These are phyloP conservation scores for Euwallacea similis DNA, from an alignment of 1,140 invertebrate species.

Conservation along the genomic window DNA sequence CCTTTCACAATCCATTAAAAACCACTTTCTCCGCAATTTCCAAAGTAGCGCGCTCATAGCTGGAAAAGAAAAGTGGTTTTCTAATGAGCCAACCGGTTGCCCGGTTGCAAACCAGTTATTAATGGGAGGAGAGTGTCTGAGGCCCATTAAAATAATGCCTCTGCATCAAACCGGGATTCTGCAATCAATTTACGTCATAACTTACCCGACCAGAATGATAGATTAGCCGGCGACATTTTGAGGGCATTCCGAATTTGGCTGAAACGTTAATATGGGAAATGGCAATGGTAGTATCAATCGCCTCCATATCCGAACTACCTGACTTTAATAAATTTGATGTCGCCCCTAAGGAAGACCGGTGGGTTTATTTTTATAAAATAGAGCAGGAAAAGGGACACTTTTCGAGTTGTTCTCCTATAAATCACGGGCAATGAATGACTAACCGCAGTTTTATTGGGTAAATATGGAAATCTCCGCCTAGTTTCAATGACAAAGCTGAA, in stretches of 20 bases:
- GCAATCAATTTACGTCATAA: constrained; percentile 25
- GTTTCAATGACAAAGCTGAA: constrained; percentile 2
- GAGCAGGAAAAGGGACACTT: neutral
- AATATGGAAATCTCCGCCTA: neutral
- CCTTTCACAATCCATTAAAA: no score
- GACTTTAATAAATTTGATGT: constrained; percentile 4
- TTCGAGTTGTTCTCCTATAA: neutral
- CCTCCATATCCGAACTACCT: constrained; percentile 5
- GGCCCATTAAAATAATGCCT: constrained; percentile 23
- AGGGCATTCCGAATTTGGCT: constrained; percentile 14
- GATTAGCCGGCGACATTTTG: constrained; percentile 17
- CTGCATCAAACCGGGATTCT: constrained; percentile 22
- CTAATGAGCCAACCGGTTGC: constrained; percentile 21
- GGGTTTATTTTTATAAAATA: no score
- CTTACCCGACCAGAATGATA: constrained; percentile 8
- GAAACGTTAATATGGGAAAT: constrained; percentile 25
- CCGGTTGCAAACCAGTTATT: constrained; percentile 16
- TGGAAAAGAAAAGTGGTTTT: constrained; percentile 12
- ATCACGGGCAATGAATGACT: neutral
- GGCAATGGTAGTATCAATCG: constrained; percentile 6
- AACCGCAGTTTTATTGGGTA: neutral
- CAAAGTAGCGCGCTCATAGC: neutral
- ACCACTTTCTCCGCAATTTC: neutral
- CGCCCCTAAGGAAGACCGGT: no score
- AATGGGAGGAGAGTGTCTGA: constrained; percentile 18